Evolutionary conservation across 2,888 invertebrate species (phyloP).

Genomic region (Folsomia candida): DNA sequence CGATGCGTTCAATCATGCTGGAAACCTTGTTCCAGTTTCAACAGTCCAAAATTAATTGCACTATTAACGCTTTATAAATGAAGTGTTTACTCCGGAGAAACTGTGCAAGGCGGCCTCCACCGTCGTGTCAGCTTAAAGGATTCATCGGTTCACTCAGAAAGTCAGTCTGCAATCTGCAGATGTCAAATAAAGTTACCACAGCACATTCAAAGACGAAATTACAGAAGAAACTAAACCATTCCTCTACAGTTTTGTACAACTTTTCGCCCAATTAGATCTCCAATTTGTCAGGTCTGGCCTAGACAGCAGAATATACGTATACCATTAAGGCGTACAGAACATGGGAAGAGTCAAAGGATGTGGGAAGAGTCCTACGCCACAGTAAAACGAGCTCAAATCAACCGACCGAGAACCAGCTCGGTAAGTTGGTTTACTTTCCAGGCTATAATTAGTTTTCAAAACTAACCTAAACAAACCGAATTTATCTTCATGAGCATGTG

Average conservation of each 20-base stretch:
- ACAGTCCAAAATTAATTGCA: not conserved
- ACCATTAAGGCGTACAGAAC: too few relatives aligned
- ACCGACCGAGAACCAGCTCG: not conserved
- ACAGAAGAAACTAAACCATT: not conserved
- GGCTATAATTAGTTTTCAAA: conserved; percentile 37
- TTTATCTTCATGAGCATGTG: conserved; percentile 43
- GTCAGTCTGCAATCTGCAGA: not conserved
- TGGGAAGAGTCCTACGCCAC: not conserved
- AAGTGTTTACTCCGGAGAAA: too few relatives aligned
- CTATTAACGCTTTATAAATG: not conserved
- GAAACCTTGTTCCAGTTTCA: not conserved
- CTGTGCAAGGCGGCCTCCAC: too few relatives aligned
- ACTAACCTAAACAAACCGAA: conserved; percentile 31
- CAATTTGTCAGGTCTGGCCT: conserved; percentile 10
- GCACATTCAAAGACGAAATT: not conserved
- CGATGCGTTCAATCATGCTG: not conserved
- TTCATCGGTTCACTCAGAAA: too few relatives aligned
- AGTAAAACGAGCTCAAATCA: not conserved
- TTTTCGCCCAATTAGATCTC: conserved; percentile 14
- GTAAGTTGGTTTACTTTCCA: not conserved
- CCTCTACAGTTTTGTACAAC: not conserved
- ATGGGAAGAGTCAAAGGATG: too few relatives aligned
- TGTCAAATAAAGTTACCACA: not conserved
- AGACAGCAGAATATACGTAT: too few relatives aligned
- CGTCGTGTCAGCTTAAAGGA: too few relatives aligned